Base-by-base conservation (phyloP, 2,888 invertebrate genomes). In the Lithophane leautieri region DNA sequence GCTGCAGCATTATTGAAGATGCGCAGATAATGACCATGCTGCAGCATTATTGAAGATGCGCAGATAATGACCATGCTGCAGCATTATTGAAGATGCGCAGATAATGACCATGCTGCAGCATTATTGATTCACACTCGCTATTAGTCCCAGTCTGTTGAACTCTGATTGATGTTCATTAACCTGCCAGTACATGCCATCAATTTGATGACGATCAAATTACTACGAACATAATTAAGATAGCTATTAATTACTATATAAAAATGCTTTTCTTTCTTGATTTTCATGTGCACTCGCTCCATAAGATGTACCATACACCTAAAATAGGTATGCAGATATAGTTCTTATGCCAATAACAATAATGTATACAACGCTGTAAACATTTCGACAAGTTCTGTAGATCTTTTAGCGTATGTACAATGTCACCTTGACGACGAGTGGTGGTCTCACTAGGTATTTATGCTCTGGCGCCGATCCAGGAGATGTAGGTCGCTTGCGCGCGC, bases 391-490 rank as follows among this genome's bases (percentile, higher is more conserved):
- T 80, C 75, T 75, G 67, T 80, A 79, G 72, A 82, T 83, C 85
- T 84, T 86, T 86, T 82, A 83, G 81, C 79, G 81, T 85, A 82
- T 88, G 86, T 85, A 90, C 92, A 91, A 92, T 91, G 94, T 94
- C 94, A 94, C 94, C 94, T 94, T 94, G 94, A 88, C 89, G 89
- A 88, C 89, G 86, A 88, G 90, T 89, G 88, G 87, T 88, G 90
- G 85, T 89, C 88, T 88, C 87, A 86, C 89, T 90, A 88, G 90
- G 93, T 93, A 93, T 94, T 93, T 93, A 91, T 88, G 92, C 89
- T 89, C 91, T 95, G 95, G 95, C 95, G 86, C 68, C 52, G 79
- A 61, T 93, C 95, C 95, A 95, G 90, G 78, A 86, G 91, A 94
- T 93, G 90, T 94, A 93, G 94, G 94, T 93, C 93, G 93, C 76